phyloP scores from a whole-genome alignment of 2,113 vertebrate genomes.

The Lepus europaeus region DNA sequence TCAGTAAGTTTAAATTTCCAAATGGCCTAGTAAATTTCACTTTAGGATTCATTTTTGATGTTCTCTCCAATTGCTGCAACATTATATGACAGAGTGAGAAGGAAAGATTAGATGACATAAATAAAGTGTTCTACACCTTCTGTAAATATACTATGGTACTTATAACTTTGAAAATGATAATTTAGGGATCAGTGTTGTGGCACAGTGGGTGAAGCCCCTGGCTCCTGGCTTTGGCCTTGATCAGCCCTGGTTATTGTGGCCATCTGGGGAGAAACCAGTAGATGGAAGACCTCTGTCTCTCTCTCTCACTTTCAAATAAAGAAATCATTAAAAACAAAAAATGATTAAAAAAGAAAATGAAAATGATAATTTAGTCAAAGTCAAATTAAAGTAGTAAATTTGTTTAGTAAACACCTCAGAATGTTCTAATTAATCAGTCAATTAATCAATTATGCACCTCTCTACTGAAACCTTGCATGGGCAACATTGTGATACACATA shows the following conservation, averaged over 20 bases:
- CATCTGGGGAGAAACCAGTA: no score
- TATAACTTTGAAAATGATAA: neutral
- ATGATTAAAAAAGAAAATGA: neutral
- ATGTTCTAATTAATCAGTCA: neutral
- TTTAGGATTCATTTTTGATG: slow-evolving; percentile 3
- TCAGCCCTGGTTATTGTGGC: no score
- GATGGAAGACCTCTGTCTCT: no score
- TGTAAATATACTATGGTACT: neutral
- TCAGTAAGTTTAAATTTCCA: slow-evolving; percentile 47
- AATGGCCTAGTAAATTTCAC: slow-evolving; percentile 29
- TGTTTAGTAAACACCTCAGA: neutral
- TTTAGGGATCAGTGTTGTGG: no score
- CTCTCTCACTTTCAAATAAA: no score
- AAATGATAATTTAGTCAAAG: neutral
- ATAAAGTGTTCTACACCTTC: neutral
- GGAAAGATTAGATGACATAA: slow-evolving; percentile 2
- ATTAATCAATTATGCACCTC: neutral
- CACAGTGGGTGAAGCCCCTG: no score
- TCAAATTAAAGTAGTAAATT: neutral
- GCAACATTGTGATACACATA: neutral
- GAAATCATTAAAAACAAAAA: no score
- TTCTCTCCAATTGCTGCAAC: slow-evolving; percentile 16
- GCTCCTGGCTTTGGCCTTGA: no score
- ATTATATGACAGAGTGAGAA: slow-evolving; percentile 9
- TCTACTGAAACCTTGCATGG: neutral